These are phyloP conservation scores for Drosophila pectinifera DNA, from an alignment of 1,140 invertebrate species.

Conservation along the genomic window DNA sequence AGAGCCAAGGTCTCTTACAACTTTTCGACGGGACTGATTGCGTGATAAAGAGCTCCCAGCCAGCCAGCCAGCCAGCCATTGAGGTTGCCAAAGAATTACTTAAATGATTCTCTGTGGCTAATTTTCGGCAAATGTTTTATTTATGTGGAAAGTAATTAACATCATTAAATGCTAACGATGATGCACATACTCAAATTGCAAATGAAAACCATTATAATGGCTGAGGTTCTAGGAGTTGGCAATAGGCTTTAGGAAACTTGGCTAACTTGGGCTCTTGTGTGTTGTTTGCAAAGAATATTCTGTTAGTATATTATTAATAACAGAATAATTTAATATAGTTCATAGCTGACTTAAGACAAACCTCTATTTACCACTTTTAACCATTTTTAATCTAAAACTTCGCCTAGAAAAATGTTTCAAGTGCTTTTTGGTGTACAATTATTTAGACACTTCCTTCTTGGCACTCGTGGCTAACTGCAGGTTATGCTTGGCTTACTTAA, in stretches of 20 bases:
- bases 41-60: constrained; percentile 32
- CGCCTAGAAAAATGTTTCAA: background rate
- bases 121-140: constrained; percentile 30
- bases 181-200: background rate
- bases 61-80: constrained; percentile 2
- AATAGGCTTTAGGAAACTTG: no score
- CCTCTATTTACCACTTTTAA: background rate
- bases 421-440: background rate
- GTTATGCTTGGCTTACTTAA: constrained; percentile 13
- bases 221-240: background rate
- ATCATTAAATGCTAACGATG: constrained; percentile 31
- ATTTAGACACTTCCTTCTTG: constrained; percentile 3
- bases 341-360: background rate
- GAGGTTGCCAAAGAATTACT: constrained; percentile 25
- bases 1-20: constrained; percentile 67
- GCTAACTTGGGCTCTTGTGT: background rate
- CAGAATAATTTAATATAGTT: background rate
- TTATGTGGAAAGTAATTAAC: constrained; percentile 36
- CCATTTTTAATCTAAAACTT: background rate
- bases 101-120: constrained; percentile 3
- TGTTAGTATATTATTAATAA: no score
- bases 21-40: constrained; percentile 37
- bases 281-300: no score
- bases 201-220: background rate
- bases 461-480: background rate